phyloP scores from a whole-genome alignment of 2,797 vertebrate species.

The Acrocephalus scirpaceus region DNA sequence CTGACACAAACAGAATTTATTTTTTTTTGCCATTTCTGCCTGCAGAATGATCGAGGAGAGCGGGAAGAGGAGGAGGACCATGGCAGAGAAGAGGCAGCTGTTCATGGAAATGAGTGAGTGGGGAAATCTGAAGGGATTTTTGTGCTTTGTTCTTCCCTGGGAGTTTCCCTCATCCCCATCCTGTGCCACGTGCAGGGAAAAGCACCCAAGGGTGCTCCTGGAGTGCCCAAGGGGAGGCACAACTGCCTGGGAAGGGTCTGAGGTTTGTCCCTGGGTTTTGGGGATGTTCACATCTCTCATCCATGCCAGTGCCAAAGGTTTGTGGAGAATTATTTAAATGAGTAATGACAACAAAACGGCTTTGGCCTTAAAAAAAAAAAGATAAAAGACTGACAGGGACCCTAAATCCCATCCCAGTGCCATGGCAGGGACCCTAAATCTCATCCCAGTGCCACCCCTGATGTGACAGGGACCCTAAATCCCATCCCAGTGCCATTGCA shows the following conservation, averaged over 20 bases:
- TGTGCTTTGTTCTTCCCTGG: not conserved
- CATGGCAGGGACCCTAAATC: too few species aligned
- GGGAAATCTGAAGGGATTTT: not conserved
- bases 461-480: too few species aligned
- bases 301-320: accelerated
- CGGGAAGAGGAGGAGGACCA: constrained; percentile 93
- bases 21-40: constrained; percentile 49
- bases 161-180: not conserved
- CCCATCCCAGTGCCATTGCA: too few species aligned
- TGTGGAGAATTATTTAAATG: not conserved
- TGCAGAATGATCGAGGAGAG: constrained; percentile 98
- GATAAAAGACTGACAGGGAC: too few species aligned
- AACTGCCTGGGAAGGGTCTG: accelerated
- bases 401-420: too few species aligned
- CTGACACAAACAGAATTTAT: not conserved
- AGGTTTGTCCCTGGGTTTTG: not conserved
- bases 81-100: constrained; percentile 98
- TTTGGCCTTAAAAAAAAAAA: not conserved
- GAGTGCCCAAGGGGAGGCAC: not conserved
- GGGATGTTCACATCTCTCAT: not conserved
- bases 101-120: constrained; percentile 99
- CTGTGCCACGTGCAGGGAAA: not conserved
- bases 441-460: too few species aligned
- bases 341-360: not conserved
- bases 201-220: not conserved